phyloP scores from a whole-genome alignment of 2,113 vertebrate species.

The Calypte anna region DNA sequence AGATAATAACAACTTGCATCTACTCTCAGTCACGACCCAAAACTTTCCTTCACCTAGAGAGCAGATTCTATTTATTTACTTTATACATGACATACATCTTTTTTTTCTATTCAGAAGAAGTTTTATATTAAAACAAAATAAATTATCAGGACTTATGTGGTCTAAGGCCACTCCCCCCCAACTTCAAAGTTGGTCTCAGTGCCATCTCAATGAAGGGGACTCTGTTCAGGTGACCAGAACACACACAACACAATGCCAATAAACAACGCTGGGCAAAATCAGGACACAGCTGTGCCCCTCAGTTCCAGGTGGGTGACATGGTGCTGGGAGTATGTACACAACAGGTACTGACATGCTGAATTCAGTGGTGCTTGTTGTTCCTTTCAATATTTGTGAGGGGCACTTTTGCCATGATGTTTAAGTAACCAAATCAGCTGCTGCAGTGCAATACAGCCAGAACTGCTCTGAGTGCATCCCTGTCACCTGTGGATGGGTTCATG shows the following conservation, averaged over 20 bases:
- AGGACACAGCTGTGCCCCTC: background rate
- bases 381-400: background rate
- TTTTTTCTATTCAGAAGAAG: background rate
- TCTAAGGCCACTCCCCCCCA: background rate
- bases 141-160: background rate
- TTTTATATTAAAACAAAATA: background rate
- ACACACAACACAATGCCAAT: accelerated
- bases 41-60: background rate
- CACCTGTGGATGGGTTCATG: accelerated
- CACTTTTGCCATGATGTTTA: background rate
- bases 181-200: background rate
- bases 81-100: background rate
- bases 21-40: background rate
- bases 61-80: background rate
- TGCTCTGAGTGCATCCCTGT: background rate
- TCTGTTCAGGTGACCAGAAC: background rate
- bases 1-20: background rate
- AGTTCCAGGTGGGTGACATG: background rate
- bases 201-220: background rate
- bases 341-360: background rate
- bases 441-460: background rate
- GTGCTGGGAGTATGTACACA: background rate
- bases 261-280: background rate
- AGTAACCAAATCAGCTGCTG: background rate
- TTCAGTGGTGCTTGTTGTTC: background rate